Conservation (phyloP, 2,797 vertebrate species). For the Mycteria americana region DNA sequence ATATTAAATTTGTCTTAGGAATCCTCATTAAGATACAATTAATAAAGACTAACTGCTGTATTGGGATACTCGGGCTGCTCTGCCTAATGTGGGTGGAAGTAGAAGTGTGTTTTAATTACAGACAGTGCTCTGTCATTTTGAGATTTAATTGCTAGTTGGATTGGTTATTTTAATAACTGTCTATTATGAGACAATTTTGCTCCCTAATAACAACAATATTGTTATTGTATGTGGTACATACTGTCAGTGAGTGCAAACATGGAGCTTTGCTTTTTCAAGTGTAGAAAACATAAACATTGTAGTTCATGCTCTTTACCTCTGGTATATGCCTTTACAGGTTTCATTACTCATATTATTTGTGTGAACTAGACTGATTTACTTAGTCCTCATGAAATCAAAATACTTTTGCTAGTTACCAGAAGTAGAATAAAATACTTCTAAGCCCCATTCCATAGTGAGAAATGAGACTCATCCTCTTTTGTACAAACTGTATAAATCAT, state of each 20-base stretch:
- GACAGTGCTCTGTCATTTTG: neutral
- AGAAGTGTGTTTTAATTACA: conserved; percentile 20
- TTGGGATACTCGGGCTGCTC: neutral
- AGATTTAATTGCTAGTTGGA: conserved; percentile 17
- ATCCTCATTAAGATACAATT: conserved; percentile 23
- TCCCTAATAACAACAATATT: neutral
- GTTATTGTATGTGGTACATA: neutral
- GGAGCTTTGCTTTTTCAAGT: neutral
- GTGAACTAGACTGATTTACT: neutral
- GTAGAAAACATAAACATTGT: neutral
- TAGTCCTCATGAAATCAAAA: neutral
- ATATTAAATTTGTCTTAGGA: neutral
- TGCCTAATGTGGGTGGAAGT: neutral
- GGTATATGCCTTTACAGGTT: neutral
- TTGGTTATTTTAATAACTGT: neutral
- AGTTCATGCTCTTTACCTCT: neutral
- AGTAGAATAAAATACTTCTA: neutral
- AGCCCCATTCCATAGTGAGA: neutral
- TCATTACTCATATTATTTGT: neutral
- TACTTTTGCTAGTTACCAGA: neutral
- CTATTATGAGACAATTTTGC: neutral
- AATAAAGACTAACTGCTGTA: conserved; percentile 8
- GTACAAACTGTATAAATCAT: neutral
- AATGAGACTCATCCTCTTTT: neutral
- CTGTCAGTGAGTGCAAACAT: neutral